phyloP scores from a whole-genome alignment of 2,888 invertebrate species.

The Sinohyriopsis cumingii region DNA sequence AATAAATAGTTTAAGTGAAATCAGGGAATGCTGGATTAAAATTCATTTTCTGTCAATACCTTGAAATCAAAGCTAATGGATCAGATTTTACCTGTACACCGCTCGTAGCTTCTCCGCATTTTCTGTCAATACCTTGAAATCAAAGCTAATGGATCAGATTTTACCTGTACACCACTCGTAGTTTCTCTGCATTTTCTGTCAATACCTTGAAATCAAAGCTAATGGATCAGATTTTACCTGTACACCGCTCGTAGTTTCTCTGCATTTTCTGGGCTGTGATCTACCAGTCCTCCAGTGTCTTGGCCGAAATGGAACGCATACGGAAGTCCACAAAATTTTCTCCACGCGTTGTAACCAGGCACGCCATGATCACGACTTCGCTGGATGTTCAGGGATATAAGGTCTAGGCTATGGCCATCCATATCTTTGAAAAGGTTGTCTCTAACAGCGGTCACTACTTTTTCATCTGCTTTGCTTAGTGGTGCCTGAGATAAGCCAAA shows the following conservation, averaged over 20 bases:
- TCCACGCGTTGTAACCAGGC: conserved; percentile 84
- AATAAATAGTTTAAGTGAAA: too few relatives aligned
- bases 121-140: too few relatives aligned
- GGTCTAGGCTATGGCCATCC: conserved; percentile 76
- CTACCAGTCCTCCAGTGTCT: conserved; percentile 27
- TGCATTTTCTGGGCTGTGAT: conserved; percentile 33
- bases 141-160: too few relatives aligned
- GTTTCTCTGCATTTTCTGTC: too few relatives aligned
- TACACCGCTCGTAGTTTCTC: conserved; percentile 33
- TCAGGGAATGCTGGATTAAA: too few relatives aligned
- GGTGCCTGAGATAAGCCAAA: conserved; percentile 31
- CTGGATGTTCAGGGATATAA: conserved; percentile 91
- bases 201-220: too few relatives aligned
- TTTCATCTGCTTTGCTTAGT: conserved; percentile 29
- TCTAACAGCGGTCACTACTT: conserved; percentile 74
- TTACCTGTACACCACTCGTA: too few relatives aligned
- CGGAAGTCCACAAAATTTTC: conserved; percentile 67
- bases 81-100: conserved; percentile 23
- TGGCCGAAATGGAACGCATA: conserved; percentile 37
- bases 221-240: conserved; percentile 18
- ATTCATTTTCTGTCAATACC: too few relatives aligned
- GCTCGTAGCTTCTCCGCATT: too few relatives aligned
- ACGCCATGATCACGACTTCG: conserved; percentile 91
- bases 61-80: too few relatives aligned
- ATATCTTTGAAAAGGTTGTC: conserved; percentile 83